A percentile compares a stretch with the other conserved stretches of the same genome.
Conservation (phyloP, 2,888 invertebrate species). For the Odiellus spinosus region DNA sequence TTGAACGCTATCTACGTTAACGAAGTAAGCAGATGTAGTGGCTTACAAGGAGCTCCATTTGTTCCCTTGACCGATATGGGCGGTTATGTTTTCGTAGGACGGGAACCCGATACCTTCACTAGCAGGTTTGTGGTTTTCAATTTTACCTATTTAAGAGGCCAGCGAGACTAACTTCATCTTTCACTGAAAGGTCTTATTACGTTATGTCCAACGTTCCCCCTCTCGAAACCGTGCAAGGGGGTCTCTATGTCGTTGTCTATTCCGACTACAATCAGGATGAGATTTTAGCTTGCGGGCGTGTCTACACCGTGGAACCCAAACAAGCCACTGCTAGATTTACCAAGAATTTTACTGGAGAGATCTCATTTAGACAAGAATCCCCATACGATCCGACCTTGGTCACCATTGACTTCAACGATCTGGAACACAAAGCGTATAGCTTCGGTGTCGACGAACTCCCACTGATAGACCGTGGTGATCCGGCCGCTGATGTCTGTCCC, state of each 20-base stretch:
- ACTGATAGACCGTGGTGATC: conserved; percentile 15
- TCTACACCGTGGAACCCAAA: conserved; percentile 14
- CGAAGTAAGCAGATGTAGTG: conserved; percentile 15
- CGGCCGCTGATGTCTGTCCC: conserved; percentile 37
- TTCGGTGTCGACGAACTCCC: conserved; percentile 22
- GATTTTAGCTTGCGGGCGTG: conserved; percentile 16
- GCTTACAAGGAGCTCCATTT: conserved; percentile 12
- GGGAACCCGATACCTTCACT: conserved; percentile 12
- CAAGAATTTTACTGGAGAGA: conserved; percentile 13
- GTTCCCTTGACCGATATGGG: conserved; percentile 8
- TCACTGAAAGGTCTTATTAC: conserved; percentile 18
- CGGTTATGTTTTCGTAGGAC: conserved; percentile 12
- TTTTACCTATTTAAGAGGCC: too few relatives aligned
- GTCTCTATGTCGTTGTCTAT: conserved; percentile 59
- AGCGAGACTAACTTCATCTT: too few relatives aligned
- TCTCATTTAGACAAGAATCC: conserved; percentile 19
- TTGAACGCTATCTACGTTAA: conserved; percentile 7
- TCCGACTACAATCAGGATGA: conserved; percentile 46
- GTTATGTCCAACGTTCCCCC: conserved; percentile 42
- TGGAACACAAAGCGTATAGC: conserved; percentile 17
- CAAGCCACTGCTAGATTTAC: conserved; percentile 18
- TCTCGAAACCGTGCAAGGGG: conserved; percentile 33
- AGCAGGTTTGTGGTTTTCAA: too few relatives aligned
- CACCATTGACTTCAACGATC: conserved; percentile 35
- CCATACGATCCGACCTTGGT: conserved; percentile 20